Conservation (phyloP, 2,113 vertebrate genomes). For the Xenopus borealis region DNA sequence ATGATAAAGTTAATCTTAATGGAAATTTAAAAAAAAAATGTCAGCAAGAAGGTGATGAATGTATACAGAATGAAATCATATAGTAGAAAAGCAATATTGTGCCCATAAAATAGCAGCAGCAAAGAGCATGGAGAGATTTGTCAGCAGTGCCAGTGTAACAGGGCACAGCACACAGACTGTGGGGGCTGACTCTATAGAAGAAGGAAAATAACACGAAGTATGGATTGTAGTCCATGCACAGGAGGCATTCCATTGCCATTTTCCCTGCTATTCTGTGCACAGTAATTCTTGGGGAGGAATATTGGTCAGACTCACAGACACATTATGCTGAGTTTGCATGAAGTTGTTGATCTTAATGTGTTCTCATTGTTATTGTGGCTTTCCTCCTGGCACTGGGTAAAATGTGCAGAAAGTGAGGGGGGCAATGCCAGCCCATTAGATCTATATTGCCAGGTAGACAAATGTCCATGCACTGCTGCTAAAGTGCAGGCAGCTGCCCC, state of each 20-base stretch:
- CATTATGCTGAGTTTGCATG: constrained; percentile 36
- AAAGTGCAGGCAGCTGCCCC: constrained; percentile 38
- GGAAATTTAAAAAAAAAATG: too few relatives aligned
- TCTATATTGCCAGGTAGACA: neutral
- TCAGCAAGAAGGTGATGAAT: too few relatives aligned
- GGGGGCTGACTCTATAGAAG: too few relatives aligned
- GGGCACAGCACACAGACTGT: too few relatives aligned
- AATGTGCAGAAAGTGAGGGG: constrained; percentile 7
- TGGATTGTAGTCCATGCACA: neutral
- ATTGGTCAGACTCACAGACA: neutral
- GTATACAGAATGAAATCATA: too few relatives aligned
- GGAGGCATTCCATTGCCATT: neutral
- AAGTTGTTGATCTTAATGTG: constrained; percentile 34
- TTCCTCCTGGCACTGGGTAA: neutral
- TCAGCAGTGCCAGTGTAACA: too few relatives aligned
- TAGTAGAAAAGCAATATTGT: too few relatives aligned
- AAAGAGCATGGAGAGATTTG: too few relatives aligned
- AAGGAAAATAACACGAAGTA: too few relatives aligned
- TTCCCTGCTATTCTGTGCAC: neutral
- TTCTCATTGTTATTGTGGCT: constrained; percentile 1
- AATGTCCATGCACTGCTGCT: constrained; percentile 18
- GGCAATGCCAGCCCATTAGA: neutral
- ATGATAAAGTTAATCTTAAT: too few relatives aligned
- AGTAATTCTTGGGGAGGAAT: neutral
- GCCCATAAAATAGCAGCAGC: too few relatives aligned